Evolutionary conservation across 2,888 invertebrate genomes (phyloP), one percentile per base, ranked within the genome.

Genomic region (Neelides folsomi): DNA sequence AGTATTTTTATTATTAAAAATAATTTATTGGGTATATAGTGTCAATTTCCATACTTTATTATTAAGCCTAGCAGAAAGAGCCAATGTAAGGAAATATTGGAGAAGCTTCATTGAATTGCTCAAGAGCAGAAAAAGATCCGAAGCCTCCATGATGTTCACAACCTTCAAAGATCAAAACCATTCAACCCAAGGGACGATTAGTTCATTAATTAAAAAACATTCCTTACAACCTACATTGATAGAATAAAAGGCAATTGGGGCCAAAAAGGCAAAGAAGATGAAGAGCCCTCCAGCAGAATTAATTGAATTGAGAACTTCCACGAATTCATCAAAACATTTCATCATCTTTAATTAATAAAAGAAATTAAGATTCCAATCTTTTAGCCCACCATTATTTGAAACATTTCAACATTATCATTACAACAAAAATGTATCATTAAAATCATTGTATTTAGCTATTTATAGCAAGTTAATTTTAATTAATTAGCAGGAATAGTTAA

Each of bases 121-220:
- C 20, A 19, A 7, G 18, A 49, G 49, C 1, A 49, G 35, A 2
- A 49, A 20, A 20, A 27, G 20, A 37, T 49, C 49, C 19, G 49
- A 44, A 37, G 49, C 49, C 10, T 49, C 49, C 43, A 49, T n/a
- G 38, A 49, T 49, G 38, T 49, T 44, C 37, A 49, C 49, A 13
- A 49, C 27, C 27, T 27, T 27, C 27, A 27, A n/a, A 27, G 27
- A 5, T 27, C 27, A 27, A 27, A 27, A 27, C 3, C 27, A 27
- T 27, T 5, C 27, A 27, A 27, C 3, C 27, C 7, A 27, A 7
- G 27, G 4, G 3, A 27, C 4, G 27, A 3, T 27, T 27, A 5
- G 7, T 27, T 27, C 3, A 27, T 27, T 27, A 27, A 27, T 27
- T 27, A 5, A 27, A 27, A 27, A 27, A 27, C 4, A 27, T n/a